Conservation (phyloP, 2,888 invertebrate genomes). For the Dichetophora obliterata region DNA sequence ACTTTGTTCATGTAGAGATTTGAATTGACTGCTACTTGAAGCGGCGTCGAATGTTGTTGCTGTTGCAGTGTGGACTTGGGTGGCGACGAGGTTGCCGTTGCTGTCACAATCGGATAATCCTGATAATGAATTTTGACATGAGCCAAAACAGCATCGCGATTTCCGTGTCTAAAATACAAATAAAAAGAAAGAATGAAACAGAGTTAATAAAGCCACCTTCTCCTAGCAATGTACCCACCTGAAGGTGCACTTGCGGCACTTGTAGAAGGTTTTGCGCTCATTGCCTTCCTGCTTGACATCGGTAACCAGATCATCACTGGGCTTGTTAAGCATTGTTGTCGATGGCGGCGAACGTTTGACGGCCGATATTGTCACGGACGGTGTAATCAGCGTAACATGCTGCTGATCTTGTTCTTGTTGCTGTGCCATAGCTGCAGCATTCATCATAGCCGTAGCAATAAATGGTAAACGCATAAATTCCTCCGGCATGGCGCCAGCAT, state of each 20-base stretch:
- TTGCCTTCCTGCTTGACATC: conserved; percentile 70
- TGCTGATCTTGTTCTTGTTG: conserved; percentile 56
- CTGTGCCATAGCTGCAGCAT: conserved; percentile 63
- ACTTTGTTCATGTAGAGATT: conserved; percentile 67
- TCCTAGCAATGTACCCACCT: conserved; percentile 71
- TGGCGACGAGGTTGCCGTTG: conserved; percentile 45
- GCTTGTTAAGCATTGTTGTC: conserved; percentile 69
- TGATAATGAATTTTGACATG: conserved; percentile 79
- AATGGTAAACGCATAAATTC: conserved; percentile 61
- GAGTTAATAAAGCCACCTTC: neutral
- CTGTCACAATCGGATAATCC: conserved; percentile 57
- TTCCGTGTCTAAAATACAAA: conserved; percentile 74
- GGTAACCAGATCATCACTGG: conserved; percentile 73
- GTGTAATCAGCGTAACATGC: conserved; percentile 61
- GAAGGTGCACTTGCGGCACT: conserved; percentile 91
- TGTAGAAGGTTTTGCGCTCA: conserved; percentile 84
- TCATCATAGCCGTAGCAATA: conserved; percentile 64
- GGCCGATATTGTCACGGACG: conserved; percentile 65
- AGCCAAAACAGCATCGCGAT: conserved; percentile 75
- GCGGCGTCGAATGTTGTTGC: conserved; percentile 52
- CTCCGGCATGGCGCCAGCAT: conserved; percentile 41
- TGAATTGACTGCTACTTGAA: conserved; percentile 63
- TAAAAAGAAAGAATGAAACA: neutral
- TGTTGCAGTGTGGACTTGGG: conserved; percentile 42
- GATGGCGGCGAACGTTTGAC: conserved; percentile 69